A percentile compares a stretch with the other conserved stretches of the same genome.
phyloP scores from a whole-genome alignment of 2,113 vertebrate genomes.

The Muntiacus reevesi region DNA sequence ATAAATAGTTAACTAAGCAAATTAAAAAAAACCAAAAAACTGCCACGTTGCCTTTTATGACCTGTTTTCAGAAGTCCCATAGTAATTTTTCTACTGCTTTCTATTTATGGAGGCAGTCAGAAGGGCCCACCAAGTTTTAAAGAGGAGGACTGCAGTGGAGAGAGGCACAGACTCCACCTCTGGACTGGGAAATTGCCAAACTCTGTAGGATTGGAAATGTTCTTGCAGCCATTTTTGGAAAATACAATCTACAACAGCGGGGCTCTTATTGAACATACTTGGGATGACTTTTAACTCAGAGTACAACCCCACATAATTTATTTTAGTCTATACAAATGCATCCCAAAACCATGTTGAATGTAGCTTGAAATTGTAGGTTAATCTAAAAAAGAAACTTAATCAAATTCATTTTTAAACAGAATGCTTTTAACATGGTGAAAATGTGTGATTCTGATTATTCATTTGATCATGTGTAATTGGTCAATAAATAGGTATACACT shows the following conservation, averaged over 20 bases:
- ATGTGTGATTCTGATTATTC: neutral
- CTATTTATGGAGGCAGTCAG: neutral
- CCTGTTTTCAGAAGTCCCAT: neutral
- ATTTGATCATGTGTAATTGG: neutral
- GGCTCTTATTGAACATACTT: neutral
- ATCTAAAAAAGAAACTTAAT: neutral
- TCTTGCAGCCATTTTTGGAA: neutral
- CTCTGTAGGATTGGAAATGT: neutral
- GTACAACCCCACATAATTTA: neutral
- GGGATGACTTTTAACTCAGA: neutral
- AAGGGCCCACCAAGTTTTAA: neutral
- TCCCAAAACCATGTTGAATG: neutral
- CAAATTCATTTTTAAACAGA: neutral
- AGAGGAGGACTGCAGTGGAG: neutral
- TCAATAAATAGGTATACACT: neutral
- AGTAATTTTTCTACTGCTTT: neutral
- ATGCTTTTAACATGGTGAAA: neutral
- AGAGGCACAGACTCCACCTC: neutral
- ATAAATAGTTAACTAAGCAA: neutral
- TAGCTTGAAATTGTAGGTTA: neutral
- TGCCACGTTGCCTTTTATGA: neutral
- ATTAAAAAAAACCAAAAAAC: neutral
- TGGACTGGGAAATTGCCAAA: neutral
- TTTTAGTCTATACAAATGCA: neutral
- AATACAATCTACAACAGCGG: neutral